phyloP scores from a whole-genome alignment of 2,113 vertebrate genomes.

The Nymphicus hollandicus region DNA sequence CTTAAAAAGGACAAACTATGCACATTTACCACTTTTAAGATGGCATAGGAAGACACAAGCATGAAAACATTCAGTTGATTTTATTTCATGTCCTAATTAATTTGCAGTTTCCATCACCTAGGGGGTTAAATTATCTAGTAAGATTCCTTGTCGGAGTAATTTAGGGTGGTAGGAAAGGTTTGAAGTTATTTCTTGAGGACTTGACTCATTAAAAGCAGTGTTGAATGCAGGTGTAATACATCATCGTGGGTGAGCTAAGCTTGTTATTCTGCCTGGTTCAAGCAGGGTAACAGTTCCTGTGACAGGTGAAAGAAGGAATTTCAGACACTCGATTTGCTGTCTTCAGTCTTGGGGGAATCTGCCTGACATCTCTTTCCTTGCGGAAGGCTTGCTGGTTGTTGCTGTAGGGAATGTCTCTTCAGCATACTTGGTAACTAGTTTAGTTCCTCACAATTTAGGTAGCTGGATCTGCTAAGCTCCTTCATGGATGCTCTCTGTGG shows the following conservation, averaged over 20 bases:
- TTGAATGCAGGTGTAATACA: background rate
- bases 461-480: background rate
- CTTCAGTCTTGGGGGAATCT: background rate
- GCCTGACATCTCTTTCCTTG: background rate
- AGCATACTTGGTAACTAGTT: background rate
- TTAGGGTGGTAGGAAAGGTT: background rate
- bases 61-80: background rate
- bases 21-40: background rate
- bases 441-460: background rate
- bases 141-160: background rate
- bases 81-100: background rate
- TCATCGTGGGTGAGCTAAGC: background rate
- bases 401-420: background rate
- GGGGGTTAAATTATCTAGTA: background rate
- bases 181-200: background rate
- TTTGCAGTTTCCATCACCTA: background rate
- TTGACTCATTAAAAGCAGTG: background rate
- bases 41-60: background rate
- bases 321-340: background rate
- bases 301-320: background rate
- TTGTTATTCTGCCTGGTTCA: background rate
- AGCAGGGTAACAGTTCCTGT: background rate
- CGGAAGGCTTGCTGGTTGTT: background rate
- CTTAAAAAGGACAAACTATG: background rate
- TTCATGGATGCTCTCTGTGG: background rate